Base-by-base conservation (phyloP, 2,797 vertebrate species). In the Selene dorsalis region DNA sequence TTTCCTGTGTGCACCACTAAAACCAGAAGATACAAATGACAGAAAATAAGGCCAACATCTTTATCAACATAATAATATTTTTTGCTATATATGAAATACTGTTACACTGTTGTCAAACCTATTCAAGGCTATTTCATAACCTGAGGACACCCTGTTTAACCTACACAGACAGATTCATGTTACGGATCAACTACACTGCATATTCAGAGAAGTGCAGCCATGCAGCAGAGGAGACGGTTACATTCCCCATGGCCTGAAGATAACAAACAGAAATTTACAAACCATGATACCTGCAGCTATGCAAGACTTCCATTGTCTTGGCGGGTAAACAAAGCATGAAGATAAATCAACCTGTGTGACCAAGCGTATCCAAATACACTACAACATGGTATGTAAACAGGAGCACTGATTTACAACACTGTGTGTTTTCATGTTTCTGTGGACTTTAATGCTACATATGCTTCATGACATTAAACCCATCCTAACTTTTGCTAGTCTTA, bases 171-270 rank as follows among this genome's bases (percentile, higher is more conserved):
- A 45, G 47, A 13, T 52, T n/a, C 8, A 73, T 26, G 69, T 59
- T 55, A 32, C n/a, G 41, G 12, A 74, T 28, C 1, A 62, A 74
- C 39, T 30, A 30, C 18, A 59, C 32, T 61, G 62, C 45, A 41
- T 61, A 73, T 73, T 66, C 50, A 65, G 6, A 77, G 45, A 53
- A 68, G 43, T 60, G 70, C 68, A 84, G 55, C 45, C 78, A 75
- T 56, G 71, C 79, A 79, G 43, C 82, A 72, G 38, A 35, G 71
- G n/a, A 84, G 53, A 67, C 52, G 22, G 10, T 76, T 75, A 62
- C 35, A 69, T 69, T 84, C 50, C 70, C 32, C 69, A 58, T 63
- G 62, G 56, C 47, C 38, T 73, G 18, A n/a, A 43, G 66, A 77
- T 66, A 58, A 66, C 32, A 62, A 30, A 68, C 22, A 77, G 48